Evolutionary conservation across 2,888 invertebrate genomes (phyloP).

Genomic region (Nipponacmea schrenckii): DNA sequence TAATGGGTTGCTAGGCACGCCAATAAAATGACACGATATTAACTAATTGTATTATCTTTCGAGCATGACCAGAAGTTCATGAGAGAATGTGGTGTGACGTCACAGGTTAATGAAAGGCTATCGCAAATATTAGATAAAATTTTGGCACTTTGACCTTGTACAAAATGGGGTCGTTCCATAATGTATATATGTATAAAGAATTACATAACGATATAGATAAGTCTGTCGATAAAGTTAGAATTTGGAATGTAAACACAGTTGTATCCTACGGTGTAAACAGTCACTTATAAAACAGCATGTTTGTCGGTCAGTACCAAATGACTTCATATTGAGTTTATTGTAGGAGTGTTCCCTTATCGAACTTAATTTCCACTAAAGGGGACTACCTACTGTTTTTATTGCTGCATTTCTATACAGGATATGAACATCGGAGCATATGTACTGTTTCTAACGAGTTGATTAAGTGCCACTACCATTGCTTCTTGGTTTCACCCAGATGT

Average conservation of each 20-base stretch:
- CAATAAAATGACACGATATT: too few species aligned
- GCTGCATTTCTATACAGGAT: too few species aligned
- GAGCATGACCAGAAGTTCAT: background rate
- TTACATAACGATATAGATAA: background rate
- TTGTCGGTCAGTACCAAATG: background rate
- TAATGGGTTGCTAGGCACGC: too few species aligned
- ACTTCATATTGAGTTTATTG: too few species aligned
- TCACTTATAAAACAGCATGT: background rate
- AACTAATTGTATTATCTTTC: too few species aligned
- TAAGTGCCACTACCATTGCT: too few species aligned
- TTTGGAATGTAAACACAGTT: background rate
- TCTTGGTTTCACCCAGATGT: too few species aligned
- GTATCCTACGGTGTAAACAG: background rate
- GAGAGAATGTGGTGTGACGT: background rate
- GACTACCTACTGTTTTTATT: too few species aligned
- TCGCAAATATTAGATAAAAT: background rate
- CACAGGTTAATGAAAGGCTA: background rate
- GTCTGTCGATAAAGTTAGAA: background rate
- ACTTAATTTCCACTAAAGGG: too few species aligned
- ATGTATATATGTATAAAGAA: background rate
- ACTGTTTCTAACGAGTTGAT: too few species aligned
- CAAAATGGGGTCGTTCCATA: background rate
- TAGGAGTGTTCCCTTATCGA: too few species aligned
- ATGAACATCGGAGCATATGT: too few species aligned
- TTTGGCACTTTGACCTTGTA: background rate